Percentiles rank a stretch among this genome's conserved stretches.
phyloP scores from a whole-genome alignment of 2,113 vertebrate species.

The Collichthys lucidus region DNA sequence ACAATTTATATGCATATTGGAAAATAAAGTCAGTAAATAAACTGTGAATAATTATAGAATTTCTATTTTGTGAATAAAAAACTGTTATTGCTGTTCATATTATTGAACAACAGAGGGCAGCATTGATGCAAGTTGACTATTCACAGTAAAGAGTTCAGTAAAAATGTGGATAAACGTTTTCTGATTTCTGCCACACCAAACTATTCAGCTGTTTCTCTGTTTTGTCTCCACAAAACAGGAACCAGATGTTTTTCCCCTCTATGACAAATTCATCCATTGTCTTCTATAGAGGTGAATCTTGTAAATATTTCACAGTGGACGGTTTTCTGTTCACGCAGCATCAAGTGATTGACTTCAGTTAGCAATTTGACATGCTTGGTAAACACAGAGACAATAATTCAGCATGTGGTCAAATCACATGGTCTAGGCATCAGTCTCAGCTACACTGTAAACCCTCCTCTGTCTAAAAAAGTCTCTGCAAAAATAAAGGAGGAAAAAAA shows the following conservation, averaged over 20 bases:
- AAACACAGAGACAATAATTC: constrained; percentile 1
- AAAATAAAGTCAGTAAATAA: no score
- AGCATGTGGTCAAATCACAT: not conserved
- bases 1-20: no score
- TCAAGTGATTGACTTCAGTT: constrained; percentile 14
- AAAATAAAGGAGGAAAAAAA: not conserved
- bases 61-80: no score
- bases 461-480: not conserved
- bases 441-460: not conserved
- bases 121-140: not conserved
- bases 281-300: not conserved
- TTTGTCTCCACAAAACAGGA: not conserved
- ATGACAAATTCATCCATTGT: not conserved
- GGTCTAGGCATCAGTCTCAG: not conserved
- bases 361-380: constrained; percentile 10
- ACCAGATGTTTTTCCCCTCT: not conserved
- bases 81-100: not conserved
- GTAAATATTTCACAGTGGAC: not conserved
- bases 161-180: not conserved
- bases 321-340: not conserved
- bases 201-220: not conserved
- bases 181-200: not conserved
- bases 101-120: constrained; percentile 41
- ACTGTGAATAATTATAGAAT: no score
- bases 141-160: not conserved